Evolutionary conservation across 2,113 vertebrate genomes (phyloP).

Genomic region (Falco punctatus): DNA sequence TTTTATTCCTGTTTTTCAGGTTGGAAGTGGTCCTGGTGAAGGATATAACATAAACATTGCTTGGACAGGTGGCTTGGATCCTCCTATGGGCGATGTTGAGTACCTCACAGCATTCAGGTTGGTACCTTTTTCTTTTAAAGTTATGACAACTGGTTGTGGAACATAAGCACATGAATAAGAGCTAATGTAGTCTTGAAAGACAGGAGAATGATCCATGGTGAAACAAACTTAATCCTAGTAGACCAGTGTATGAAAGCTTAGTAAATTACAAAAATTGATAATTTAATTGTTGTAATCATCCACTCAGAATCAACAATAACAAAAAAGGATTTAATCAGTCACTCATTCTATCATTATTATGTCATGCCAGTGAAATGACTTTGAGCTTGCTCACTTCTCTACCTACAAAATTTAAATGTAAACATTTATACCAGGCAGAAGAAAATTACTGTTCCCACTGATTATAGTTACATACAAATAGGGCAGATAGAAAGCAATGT

Average conservation of each 20-base stretch:
- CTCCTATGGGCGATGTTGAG: slow-evolving; percentile 81
- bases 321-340: neutral
- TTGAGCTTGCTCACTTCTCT: neutral
- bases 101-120: slow-evolving; percentile 85
- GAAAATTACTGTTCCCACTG: neutral
- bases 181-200: neutral
- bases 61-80: slow-evolving; percentile 86
- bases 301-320: neutral
- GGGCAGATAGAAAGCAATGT: neutral
- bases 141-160: slow-evolving; percentile 22
- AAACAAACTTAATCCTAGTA: neutral
- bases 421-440: neutral
- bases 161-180: neutral
- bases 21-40: slow-evolving; percentile 77
- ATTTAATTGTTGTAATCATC: neutral
- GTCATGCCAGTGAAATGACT: neutral
- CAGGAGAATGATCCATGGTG: neutral
- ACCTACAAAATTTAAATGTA: neutral
- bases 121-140: slow-evolving; percentile 48
- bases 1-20: slow-evolving; percentile 69
- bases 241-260: neutral
- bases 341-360: neutral
- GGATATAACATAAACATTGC: slow-evolving; percentile 83
- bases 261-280: neutral
- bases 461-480: neutral